Conservation (phyloP, 2,797 vertebrate genomes). For the Sebastes reedi region DNA sequence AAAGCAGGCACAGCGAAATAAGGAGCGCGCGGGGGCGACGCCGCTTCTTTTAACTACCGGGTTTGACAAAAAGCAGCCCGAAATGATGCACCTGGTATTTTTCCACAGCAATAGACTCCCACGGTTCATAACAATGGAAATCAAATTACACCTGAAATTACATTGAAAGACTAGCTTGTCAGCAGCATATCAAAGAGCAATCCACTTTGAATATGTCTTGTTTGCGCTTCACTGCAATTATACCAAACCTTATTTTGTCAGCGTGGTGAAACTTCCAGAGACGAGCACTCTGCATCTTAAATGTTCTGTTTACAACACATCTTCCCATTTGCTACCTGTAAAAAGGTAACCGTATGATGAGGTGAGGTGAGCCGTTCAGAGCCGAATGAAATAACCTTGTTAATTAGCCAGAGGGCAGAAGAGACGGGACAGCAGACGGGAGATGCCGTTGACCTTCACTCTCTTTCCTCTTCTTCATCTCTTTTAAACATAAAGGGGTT, state of each 20-base stretch:
- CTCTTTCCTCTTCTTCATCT: conserved; percentile 50
- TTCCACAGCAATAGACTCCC: conserved; percentile 48
- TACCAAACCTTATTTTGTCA: conserved; percentile 61
- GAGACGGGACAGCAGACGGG: conserved; percentile 18
- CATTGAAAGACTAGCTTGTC: conserved; percentile 44
- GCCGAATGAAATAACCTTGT: conserved; percentile 41
- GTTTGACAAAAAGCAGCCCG: conserved; percentile 52
- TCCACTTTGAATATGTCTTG: conserved; percentile 58
- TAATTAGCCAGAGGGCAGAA: conserved; percentile 51
- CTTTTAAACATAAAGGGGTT: conserved; percentile 59
- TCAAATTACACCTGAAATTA: conserved; percentile 68
- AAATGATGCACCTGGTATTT: conserved; percentile 66
- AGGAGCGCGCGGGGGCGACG: neutral
- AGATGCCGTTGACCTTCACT: conserved; percentile 53
- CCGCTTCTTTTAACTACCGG: conserved; percentile 44
- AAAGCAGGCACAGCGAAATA: conserved; percentile 8
- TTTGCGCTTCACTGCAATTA: conserved; percentile 65
- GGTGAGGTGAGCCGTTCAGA: conserved; percentile 19
- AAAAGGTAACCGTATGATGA: neutral
- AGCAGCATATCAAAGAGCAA: conserved; percentile 56
- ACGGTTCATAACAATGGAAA: conserved; percentile 61
- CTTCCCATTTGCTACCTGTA: neutral
- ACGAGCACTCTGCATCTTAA: neutral
- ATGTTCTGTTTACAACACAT: conserved; percentile 1
- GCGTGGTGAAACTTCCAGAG: conserved; percentile 41